Base-by-base conservation (phyloP, 2,113 vertebrate species). In the Thalassoma bifasciatum region DNA sequence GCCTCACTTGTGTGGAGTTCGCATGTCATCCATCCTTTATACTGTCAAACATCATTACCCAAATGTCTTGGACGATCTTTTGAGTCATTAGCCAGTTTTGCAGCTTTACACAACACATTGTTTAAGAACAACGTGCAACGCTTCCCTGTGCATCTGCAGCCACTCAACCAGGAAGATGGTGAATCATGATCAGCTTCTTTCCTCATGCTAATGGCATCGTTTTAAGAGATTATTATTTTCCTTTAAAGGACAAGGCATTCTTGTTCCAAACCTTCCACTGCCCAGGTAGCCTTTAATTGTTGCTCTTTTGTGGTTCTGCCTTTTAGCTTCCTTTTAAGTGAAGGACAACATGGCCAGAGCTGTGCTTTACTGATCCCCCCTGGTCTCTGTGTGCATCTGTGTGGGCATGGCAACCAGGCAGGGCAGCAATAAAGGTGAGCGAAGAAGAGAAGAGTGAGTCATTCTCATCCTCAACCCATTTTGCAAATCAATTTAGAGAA, bases 381-480 rank as follows among this genome's bases (percentile, higher is more conserved):
- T 66, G 70, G 60, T 81, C 69, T 81, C 60, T 65, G 56, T 21
- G 72, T 77, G 64, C 72, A 81, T 90, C 57, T 63, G 21, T 38
- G 87, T 88, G 71, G 86, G 60, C 83, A 88, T 90, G 76, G 82
- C 82, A 89, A 90, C 90, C 75, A 61, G 62, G 58, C 59, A 61
- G 42, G 71, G 40, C 24, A 57, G 66, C 59, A 74, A 66, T 63
- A 73, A 84, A 83, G 75, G 71, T 64, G 42, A 66, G 56, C 30
- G 61, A 67, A 77, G 63, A 81, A 68, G 36, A 80, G 56, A 34
- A 0, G 26, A 53, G 66, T 88, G 90, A 88, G 73, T 90, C 88
- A 89, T 61, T 54, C 47, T 66, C 72, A 63, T 66, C 42, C 30
- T 26, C 21, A 69, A 38, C 47, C 30, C 0, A 84, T 80, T 66